Percentiles rank a stretch among this genome's conserved stretches.
phyloP scores from a whole-genome alignment of 2,888 invertebrate species.

The Congeria kusceri region DNA sequence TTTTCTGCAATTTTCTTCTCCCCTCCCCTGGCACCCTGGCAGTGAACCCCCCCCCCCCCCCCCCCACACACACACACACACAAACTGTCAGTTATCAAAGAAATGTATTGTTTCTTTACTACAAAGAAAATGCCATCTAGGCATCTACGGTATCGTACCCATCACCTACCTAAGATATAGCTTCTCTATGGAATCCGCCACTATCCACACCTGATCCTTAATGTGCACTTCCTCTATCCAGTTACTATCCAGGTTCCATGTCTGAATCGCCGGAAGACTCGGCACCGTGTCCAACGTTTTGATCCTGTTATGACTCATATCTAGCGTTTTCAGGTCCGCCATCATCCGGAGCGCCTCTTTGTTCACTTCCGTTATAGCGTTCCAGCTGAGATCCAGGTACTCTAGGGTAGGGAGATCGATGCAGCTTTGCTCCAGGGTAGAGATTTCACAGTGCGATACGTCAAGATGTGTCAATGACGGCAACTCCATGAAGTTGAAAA shows the following conservation, averaged over 20 bases:
- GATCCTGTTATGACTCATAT: constrained; percentile 57
- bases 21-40: too few species aligned
- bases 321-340: constrained; percentile 32
- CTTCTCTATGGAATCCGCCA: constrained; percentile 35
- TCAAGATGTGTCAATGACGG: constrained; percentile 37
- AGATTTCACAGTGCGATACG: constrained; percentile 52
- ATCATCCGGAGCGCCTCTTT: constrained; percentile 42
- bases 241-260: constrained; percentile 53
- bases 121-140: too few species aligned
- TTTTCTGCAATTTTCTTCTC: too few species aligned
- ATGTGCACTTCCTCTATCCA: constrained; percentile 37
- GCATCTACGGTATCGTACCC: neutral
- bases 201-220: constrained; percentile 18
- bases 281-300: constrained; percentile 46
- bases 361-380: constrained; percentile 28
- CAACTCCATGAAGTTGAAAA: constrained; percentile 52
- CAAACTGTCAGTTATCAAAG: too few species aligned
- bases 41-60: constrained; percentile 6
- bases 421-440: constrained; percentile 22
- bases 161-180: constrained; percentile 42
- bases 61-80: too few species aligned
- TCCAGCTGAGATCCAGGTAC: constrained; percentile 57
- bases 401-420: constrained; percentile 38
- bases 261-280: constrained; percentile 43
- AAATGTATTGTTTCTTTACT: too few species aligned